Percentiles rank a stretch among this genome's conserved stretches.
phyloP scores from a whole-genome alignment of 2,888 invertebrate species.

The Caenorhabditis doughertyi region DNA sequence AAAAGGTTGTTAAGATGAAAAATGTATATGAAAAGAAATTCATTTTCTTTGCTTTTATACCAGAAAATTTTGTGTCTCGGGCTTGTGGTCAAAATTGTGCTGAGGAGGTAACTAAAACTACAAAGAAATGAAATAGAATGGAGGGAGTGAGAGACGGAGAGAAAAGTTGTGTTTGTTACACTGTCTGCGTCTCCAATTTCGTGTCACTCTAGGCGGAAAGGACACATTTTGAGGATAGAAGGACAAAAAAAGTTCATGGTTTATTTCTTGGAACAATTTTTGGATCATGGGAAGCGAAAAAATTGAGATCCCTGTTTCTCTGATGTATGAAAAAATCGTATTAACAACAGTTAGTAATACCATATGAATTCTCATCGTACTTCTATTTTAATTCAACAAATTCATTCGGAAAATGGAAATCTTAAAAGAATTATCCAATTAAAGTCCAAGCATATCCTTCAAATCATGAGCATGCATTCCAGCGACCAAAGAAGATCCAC shows the following conservation, averaged over 20 bases:
- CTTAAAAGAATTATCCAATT: neutral
- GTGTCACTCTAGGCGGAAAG: neutral
- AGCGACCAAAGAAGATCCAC: constrained; percentile 12
- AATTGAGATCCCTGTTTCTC: too few species aligned
- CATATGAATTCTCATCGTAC: too few species aligned
- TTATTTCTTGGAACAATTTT: too few species aligned
- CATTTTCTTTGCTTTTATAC: constrained; percentile 3
- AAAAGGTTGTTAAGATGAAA: neutral
- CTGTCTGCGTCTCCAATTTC: constrained; percentile 4
- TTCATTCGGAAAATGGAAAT: neutral
- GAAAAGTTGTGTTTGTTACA: neutral
- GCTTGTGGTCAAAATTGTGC: constrained; percentile 23
- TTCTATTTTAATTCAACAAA: too few species aligned
- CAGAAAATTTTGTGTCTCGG: too few species aligned
- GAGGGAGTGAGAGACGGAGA: neutral
- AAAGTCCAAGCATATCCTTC: constrained; percentile 7
- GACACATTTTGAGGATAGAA: too few species aligned
- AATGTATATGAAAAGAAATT: neutral
- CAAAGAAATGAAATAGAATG: neutral
- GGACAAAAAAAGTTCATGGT: too few species aligned
- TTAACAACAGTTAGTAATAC: too few species aligned
- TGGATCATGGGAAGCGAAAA: too few species aligned
- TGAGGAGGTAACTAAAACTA: neutral
- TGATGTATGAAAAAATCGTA: too few species aligned
- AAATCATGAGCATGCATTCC: constrained; percentile 18